Conservation (phyloP, 2,113 vertebrate genomes). For the Mola mola region DNA sequence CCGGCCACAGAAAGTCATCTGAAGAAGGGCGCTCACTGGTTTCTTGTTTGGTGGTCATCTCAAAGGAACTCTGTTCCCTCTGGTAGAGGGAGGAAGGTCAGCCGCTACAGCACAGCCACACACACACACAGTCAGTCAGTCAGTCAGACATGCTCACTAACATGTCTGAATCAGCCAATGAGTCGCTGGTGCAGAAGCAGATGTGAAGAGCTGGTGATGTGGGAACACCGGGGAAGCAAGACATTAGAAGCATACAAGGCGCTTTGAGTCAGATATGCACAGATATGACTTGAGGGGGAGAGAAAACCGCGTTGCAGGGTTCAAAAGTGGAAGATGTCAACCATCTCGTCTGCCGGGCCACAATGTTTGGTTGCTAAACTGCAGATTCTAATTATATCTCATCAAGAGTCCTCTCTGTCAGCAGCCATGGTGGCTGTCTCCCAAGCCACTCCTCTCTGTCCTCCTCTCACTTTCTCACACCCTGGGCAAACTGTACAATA, state of each 20-base stretch:
- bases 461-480: constrained; percentile 52
- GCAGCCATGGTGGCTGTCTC: constrained; percentile 38
- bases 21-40: constrained; percentile 56
- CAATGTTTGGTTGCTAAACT: constrained; percentile 68
- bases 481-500: constrained; percentile 10
- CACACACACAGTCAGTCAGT: constrained; percentile 29
- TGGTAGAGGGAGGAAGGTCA: constrained; percentile 67
- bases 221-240: constrained; percentile 7
- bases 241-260: constrained; percentile 1
- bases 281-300: background rate
- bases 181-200: constrained; percentile 47
- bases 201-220: constrained; percentile 37
- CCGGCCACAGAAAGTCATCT: constrained; percentile 22
- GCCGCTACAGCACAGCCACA: constrained; percentile 20
- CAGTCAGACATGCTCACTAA: constrained; percentile 31
- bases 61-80: constrained; percentile 71
- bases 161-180: constrained; percentile 51
- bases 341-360: constrained; percentile 35
- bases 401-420: constrained; percentile 74
- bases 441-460: constrained; percentile 33
- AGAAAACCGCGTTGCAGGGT: constrained; percentile 14
- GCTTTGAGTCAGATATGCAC: constrained; percentile 1
- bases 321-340: constrained; percentile 26
- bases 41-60: constrained; percentile 76
- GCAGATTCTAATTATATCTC: constrained; percentile 80